These are phyloP conservation scores for Noturus placidus DNA, from an alignment of 2,113 vertebrate genomes.

Conservation along the genomic window DNA sequence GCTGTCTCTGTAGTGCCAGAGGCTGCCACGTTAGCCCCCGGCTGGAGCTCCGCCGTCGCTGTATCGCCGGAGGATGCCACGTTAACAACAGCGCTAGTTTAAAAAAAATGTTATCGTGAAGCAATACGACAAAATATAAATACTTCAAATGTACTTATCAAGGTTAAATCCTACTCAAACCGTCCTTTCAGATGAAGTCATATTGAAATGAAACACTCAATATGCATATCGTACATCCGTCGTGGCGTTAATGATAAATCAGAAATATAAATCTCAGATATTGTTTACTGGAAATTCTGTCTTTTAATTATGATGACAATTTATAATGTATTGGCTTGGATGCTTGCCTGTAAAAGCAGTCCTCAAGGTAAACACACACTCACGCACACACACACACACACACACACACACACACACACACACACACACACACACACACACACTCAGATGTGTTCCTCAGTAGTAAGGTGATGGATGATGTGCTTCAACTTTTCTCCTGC, in stretches of 20 bases:
- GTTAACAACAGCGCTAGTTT: not conserved
- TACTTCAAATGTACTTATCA: not conserved
- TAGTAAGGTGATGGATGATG: slow-evolving; percentile 6
- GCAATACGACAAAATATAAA: not conserved
- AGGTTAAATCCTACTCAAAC: not conserved
- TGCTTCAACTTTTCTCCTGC: not conserved
- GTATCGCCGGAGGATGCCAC: too few species aligned
- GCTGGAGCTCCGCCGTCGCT: too few species aligned
- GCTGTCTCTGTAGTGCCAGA: too few species aligned
- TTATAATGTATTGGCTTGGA: slow-evolving; percentile 2
- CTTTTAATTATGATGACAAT: not conserved
- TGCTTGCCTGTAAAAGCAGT: slow-evolving; percentile 6
- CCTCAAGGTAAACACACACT: not conserved
- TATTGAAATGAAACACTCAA: too few species aligned
- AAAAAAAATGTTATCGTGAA: not conserved
- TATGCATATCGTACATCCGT: not conserved
- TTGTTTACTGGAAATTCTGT: not conserved
- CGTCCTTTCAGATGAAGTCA: not conserved
- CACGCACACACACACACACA: not conserved
- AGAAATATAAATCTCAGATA: not conserved
- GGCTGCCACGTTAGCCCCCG: too few species aligned
- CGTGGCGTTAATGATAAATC: not conserved
- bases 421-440: slow-evolving; percentile 11
- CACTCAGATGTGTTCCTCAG: not conserved
- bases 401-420: slow-evolving; percentile 20